Conservation (phyloP, 2,888 invertebrate species). For the Tanaodytes sp. region DNA sequence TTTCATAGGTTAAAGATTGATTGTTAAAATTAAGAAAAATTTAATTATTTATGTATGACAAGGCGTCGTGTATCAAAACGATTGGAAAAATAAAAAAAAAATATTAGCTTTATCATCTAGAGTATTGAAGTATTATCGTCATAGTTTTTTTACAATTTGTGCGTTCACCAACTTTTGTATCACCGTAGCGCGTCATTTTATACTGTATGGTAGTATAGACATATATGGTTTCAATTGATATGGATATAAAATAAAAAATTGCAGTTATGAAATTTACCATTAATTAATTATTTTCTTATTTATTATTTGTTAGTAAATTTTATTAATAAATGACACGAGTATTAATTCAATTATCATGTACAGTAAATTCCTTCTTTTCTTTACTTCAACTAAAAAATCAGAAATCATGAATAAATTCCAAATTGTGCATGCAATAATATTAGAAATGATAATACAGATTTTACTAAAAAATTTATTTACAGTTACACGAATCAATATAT, state of each 20-base stretch:
- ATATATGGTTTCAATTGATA: conserved; percentile 44
- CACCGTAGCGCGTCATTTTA: conserved; percentile 40
- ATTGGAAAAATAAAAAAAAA: no score
- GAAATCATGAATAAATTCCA: no score
- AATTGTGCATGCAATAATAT: no score
- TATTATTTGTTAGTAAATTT: no score
- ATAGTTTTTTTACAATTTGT: conserved; percentile 43
- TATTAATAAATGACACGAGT: no score
- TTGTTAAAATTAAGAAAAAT: neutral
- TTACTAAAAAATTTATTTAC: no score
- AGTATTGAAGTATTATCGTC: conserved; percentile 25
- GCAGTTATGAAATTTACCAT: conserved; percentile 36
- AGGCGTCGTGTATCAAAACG: no score
- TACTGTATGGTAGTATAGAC: conserved; percentile 40
- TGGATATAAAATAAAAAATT: conserved; percentile 40
- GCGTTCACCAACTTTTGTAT: conserved; percentile 38
- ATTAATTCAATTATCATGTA: no score
- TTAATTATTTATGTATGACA: neutral
- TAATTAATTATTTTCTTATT: neutral
- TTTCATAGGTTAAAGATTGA: conserved; percentile 1
- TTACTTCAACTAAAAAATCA: no score
- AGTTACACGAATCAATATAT: no score
- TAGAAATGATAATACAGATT: no score
- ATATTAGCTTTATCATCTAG: conserved; percentile 34
- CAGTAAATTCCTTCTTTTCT: no score